Conservation (phyloP, 2,888 invertebrate genomes). For the Xanthorhoe spadicearia region DNA sequence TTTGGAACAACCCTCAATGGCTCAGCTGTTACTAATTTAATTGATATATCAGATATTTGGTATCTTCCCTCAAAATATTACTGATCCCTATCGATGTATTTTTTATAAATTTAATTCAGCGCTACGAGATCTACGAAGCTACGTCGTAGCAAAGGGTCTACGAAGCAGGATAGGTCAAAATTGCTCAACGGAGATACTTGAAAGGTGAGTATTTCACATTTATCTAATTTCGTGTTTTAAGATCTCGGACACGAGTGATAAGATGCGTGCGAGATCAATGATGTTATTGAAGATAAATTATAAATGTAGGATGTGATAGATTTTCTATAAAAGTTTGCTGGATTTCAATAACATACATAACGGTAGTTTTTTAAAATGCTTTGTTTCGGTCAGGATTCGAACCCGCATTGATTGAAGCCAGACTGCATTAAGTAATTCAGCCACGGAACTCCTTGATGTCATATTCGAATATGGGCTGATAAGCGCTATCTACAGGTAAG, state of each 20-base stretch:
- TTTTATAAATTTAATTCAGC: not conserved
- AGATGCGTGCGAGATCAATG: not conserved
- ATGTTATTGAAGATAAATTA: not conserved
- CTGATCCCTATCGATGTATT: not conserved
- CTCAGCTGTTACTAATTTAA: too few species aligned
- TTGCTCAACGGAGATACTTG: not conserved
- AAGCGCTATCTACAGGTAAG: too few species aligned
- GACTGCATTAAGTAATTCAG: too few species aligned
- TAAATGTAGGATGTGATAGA: not conserved
- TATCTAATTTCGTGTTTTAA: not conserved
- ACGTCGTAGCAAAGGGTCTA: conserved; percentile 16
- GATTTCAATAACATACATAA: not conserved
- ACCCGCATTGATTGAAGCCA: too few species aligned
- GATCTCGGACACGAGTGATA: not conserved
- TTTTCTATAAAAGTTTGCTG: not conserved
- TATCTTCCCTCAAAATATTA: not conserved
- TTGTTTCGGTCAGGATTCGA: too few species aligned
- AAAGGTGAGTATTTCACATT: not conserved
- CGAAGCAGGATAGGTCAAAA: conserved; percentile 2
- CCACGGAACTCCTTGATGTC: too few species aligned
- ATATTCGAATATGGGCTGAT: too few species aligned
- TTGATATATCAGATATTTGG: too few species aligned
- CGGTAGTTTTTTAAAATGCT: not conserved
- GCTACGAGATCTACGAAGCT: conserved; percentile 26
- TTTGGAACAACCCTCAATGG: too few species aligned